phyloP scores from a whole-genome alignment of 2,888 invertebrate genomes.

The Cerastis rubricosa region DNA sequence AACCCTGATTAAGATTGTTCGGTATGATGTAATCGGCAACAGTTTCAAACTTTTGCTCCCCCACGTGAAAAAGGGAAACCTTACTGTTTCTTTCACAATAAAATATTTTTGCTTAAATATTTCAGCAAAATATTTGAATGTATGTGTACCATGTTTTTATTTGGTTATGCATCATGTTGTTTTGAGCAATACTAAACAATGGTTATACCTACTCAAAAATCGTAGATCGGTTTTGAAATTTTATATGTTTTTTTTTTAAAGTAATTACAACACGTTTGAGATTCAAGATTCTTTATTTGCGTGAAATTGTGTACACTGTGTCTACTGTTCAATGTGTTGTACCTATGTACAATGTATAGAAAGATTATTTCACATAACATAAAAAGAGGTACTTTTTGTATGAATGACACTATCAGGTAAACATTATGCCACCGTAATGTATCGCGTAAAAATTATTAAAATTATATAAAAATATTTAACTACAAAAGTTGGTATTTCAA shows the following conservation, averaged over 20 bases:
- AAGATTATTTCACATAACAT: not conserved
- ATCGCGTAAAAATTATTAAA: not conserved
- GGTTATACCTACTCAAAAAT: not conserved
- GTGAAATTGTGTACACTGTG: no score
- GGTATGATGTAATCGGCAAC: conserved; percentile 11
- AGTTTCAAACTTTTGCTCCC: conserved; percentile 11
- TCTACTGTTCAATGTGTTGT: no score
- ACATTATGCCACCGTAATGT: not conserved
- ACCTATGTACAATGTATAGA: not conserved
- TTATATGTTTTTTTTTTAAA: not conserved
- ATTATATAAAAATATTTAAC: not conserved
- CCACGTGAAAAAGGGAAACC: conserved; percentile 29
- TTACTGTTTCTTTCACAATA: conserved; percentile 1
- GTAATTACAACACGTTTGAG: not conserved
- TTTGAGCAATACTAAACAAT: not conserved
- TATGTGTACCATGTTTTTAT: not conserved
- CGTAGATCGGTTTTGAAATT: not conserved
- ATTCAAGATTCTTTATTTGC: no score
- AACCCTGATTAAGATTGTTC: conserved; percentile 13
- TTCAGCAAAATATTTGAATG: not conserved
- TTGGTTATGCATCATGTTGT: not conserved
- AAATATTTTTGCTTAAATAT: conserved; percentile 20
- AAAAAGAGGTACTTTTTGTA: not conserved
- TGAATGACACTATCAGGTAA: no score
- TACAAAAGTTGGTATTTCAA: not conserved